These are phyloP conservation scores for Phalacrocorax carbo DNA, from an alignment of 2,113 vertebrate species.

Conservation along the genomic window DNA sequence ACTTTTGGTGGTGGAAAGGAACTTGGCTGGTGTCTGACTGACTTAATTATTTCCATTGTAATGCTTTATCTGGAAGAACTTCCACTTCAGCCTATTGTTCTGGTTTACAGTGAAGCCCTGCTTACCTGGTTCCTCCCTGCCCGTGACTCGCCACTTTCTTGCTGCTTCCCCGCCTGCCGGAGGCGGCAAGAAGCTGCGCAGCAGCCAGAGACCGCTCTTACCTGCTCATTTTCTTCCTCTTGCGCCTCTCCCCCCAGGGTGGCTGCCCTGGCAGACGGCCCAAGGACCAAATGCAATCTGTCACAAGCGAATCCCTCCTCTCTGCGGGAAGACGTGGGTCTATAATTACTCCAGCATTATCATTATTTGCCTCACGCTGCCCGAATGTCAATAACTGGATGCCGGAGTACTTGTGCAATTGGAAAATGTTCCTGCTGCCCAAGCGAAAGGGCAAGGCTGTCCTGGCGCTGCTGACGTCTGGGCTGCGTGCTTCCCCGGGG, in stretches of 20 bases:
- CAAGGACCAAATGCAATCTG: neutral
- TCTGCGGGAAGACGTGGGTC: neutral
- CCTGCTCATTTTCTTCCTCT: neutral
- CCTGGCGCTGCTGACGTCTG: fast-evolving
- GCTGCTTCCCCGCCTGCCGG: fast-evolving
- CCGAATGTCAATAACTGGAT: neutral
- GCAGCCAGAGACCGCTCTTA: neutral
- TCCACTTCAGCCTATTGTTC: neutral
- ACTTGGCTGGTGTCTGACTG: neutral
- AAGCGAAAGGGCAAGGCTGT: neutral
- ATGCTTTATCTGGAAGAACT: neutral
- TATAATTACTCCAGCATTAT: neutral
- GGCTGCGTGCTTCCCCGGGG: fast-evolving
- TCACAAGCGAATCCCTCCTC: neutral
- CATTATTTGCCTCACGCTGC: fast-evolving
- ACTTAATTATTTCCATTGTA: neutral
- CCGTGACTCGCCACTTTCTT: neutral
- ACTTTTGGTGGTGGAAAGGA: neutral
- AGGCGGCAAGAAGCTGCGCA: neutral
- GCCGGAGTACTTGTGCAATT: neutral
- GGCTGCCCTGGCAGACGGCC: neutral
- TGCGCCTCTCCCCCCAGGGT: neutral
- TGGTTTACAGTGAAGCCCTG: neutral
- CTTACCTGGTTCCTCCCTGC: neutral
- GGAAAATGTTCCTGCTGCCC: neutral